Evolutionary conservation across 2,888 invertebrate species (phyloP), one percentile per base, ranked within the genome.

Genomic region (Chrysina gloriosa): DNA sequence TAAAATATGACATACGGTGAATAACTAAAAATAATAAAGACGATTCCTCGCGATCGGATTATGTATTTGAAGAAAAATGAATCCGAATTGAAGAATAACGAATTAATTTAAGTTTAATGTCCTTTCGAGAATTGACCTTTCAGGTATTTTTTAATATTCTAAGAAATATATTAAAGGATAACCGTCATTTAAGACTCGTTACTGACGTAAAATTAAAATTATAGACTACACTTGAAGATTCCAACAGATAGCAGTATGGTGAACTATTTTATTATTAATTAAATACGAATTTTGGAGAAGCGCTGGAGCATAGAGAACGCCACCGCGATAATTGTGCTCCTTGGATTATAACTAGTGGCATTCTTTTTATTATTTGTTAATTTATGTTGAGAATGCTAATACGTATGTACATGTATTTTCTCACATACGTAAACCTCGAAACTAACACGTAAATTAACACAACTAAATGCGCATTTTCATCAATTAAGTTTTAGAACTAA

Each of bases 1-100:
- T 69, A 63, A 67, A 69, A 61, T 31, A 52, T 52, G 52, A 16
- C 7, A 21, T 19, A 45, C 21, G 45, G 21, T 21, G 21, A 21
- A 45, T 45, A 21, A 45, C 21, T 11, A 9, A 45, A 45, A 45
- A 45, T 45, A 45, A 45, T 21, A 21, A 45, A 19, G 7, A 36
- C 14, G 21, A 45, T 21, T 19, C 19, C n/a, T 5, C 7, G 19
- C 6, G n/a, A n/a, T 7, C 9, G 19, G 45, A 45, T 45, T 45
- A 45, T 45, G 45, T 6, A 9, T 6, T 21, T 45, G 45, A 45
- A 45, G 45, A 45, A 45, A 45, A 45, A 45, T 45, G 19, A 2
- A 16, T 45, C 19, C 21, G n/a, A 45, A 45, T 45, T 9, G 14
- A 45, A 19, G 21, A 45, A 45, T 45, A 45, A 45, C 19, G 45